Evolutionary conservation across 2,888 invertebrate genomes (phyloP), one percentile per base, ranked within the genome.

Genomic region (Scaeva pyrastri): DNA sequence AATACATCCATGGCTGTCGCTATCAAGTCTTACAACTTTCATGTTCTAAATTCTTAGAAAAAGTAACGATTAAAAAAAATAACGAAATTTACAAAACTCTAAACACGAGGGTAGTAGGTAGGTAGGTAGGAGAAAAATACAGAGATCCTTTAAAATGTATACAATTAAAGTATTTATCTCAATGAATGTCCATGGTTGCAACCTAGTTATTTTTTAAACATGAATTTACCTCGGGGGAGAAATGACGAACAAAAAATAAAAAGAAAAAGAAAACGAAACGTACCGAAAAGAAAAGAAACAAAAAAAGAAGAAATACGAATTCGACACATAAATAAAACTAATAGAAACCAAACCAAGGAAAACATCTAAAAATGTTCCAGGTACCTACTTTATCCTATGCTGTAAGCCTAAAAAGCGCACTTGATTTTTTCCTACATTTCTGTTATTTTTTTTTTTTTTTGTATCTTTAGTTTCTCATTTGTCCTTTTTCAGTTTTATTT

Each of bases 341-440:
- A 52, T 68, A 68, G 58, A 77, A 71, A 66, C 58, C 50, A 60
- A 58, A 74, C 50, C 80, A 85, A 85, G 80, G 72, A 85, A 79
- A 73, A 52, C 45, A 43, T 72, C 81, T 81, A 73, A 81, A 85
- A 84, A 79, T 79, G 74, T 31, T 31, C 31, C 8, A 31, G 31
- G 31, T 31, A 31, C 31, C 31, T 81, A 81, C 68, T 73, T 78
- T 80, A 60, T 85, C 68, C 50, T 52, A 19, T 48, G 26, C 48
- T 76, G 26, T 31, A 80, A 76, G 75, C 72, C 80, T 80, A 73
- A 85, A 81, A 81, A 76, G 76, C 76, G 76, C 62, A 76, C 72
- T 80, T 85, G 81, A 62, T 73, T 43, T 31, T 70, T 45, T 52
- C 10, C 31, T 52, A 19, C 12, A 21, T 45, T 58, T 43, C 55